Evolutionary conservation across 2,888 invertebrate genomes (phyloP).

Genomic region (Steinernema carpocapsae): DNA sequence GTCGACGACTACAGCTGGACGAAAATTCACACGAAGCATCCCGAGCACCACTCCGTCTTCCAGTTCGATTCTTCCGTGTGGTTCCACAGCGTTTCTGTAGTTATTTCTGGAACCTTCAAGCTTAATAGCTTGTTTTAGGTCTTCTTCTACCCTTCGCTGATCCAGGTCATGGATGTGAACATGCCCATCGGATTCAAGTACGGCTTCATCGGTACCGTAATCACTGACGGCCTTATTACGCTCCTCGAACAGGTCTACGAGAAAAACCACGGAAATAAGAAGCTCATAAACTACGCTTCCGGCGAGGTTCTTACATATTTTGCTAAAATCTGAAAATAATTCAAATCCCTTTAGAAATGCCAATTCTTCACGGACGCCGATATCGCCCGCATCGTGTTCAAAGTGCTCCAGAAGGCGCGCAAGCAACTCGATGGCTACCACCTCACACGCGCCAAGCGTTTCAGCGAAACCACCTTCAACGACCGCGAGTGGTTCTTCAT

Average conservation of each 20-base stretch:
- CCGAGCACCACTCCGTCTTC: neutral
- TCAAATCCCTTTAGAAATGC: neutral
- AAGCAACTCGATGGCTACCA: neutral
- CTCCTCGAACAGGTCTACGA: constrained; percentile 35
- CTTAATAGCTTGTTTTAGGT: neutral
- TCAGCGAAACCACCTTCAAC: constrained; percentile 19
- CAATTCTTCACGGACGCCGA: constrained; percentile 7
- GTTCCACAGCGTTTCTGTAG: neutral
- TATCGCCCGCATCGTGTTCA: neutral
- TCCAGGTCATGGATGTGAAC: neutral
- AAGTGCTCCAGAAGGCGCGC: constrained; percentile 28
- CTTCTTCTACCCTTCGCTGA: constrained; percentile 27
- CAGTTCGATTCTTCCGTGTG: constrained; percentile 26
- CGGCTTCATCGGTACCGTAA: constrained; percentile 21
- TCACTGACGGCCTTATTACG: constrained; percentile 3
- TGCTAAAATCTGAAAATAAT: neutral
- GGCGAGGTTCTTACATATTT: neutral
- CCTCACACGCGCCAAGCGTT: neutral
- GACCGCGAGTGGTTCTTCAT: constrained; percentile 30
- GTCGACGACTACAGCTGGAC: constrained; percentile 24
- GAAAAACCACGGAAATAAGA: constrained; percentile 29
- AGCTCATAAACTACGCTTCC: neutral
- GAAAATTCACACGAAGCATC: neutral
- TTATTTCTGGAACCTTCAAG: neutral
- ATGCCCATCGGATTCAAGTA: constrained; percentile 10